Evolutionary conservation across 2,113 vertebrate species (phyloP).

Genomic region (Passer domesticus): DNA sequence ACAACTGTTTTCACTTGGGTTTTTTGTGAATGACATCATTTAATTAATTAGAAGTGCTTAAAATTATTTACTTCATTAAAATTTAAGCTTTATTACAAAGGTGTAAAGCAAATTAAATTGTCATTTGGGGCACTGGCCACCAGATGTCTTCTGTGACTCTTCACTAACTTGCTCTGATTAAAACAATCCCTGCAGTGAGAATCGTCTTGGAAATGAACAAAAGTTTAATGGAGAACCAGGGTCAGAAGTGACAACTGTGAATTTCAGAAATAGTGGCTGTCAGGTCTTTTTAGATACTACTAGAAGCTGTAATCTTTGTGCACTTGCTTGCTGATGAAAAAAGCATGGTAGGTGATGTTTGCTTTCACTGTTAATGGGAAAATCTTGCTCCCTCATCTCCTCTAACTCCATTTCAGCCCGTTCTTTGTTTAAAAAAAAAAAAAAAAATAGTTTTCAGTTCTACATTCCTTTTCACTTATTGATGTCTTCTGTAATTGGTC

Average conservation of each 20-base stretch:
- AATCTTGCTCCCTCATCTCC: not conserved
- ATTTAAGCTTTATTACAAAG: not conserved
- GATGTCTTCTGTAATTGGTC: not conserved
- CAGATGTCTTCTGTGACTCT: conserved; percentile 45
- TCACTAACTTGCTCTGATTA: not conserved
- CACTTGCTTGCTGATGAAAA: not conserved
- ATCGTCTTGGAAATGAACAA: not conserved
- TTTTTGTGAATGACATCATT: not conserved
- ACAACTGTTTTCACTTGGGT: not conserved
- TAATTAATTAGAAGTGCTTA: not conserved
- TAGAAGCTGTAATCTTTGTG: not conserved
- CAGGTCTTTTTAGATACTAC: not conserved
- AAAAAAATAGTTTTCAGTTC: not conserved
- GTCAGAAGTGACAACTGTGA: not conserved
- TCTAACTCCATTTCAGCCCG: not conserved
- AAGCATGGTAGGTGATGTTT: conserved; percentile 7
- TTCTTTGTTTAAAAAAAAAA: not conserved
- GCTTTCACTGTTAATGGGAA: not conserved
- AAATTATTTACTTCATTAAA: not conserved
- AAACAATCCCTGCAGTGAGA: not conserved
- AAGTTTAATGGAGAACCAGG: not conserved
- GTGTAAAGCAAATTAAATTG: not conserved
- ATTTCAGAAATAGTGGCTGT: not conserved
- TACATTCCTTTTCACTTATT: not conserved
- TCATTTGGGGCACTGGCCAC: conserved; percentile 1